phyloP scores from a whole-genome alignment of 2,888 invertebrate species.

The Acronicta psi region DNA sequence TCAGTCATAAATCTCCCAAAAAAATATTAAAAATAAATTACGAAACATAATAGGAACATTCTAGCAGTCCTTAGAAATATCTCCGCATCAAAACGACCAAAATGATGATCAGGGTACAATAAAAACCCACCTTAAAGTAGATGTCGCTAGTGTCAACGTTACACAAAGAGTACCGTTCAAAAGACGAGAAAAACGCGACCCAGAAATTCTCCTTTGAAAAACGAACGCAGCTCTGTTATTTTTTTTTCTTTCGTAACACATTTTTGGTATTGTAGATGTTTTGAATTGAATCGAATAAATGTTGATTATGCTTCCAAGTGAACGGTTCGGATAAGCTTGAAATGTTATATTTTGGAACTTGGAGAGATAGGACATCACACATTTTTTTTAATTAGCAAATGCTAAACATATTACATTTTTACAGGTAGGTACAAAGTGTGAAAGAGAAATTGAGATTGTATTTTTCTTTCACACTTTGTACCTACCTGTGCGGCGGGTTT shows the following conservation, averaged over 20 bases:
- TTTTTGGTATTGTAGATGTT: conserved; percentile 41
- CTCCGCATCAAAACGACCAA: conserved; percentile 10
- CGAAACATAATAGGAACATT: no score
- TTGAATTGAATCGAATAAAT: conserved; percentile 33
- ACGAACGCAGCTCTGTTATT: conserved; percentile 11
- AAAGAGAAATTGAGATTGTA: no score
- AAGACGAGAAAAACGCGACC: conserved; percentile 48
- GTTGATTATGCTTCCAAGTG: no score
- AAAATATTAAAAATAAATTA: conserved; percentile 5
- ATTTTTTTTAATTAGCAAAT: no score
- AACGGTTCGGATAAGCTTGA: no score
- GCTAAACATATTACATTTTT: no score
- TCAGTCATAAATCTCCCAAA: neutral
- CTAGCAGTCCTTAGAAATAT: neutral
- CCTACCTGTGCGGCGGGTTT: no score
- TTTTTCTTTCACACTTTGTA: no score
- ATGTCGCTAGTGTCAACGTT: conserved; percentile 48
- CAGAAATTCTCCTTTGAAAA: conserved; percentile 44
- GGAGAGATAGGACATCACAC: no score
- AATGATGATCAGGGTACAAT: conserved; percentile 28
- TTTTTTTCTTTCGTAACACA: conserved; percentile 21
- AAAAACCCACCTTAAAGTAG: conserved; percentile 34
- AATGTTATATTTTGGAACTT: no score
- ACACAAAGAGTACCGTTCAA: conserved; percentile 45
- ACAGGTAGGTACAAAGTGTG: no score